A percentile compares a stretch with the other conserved stretches of the same genome.
Evolutionary conservation across 2,797 vertebrate genomes (phyloP).

Genomic region (Lates japonicus): DNA sequence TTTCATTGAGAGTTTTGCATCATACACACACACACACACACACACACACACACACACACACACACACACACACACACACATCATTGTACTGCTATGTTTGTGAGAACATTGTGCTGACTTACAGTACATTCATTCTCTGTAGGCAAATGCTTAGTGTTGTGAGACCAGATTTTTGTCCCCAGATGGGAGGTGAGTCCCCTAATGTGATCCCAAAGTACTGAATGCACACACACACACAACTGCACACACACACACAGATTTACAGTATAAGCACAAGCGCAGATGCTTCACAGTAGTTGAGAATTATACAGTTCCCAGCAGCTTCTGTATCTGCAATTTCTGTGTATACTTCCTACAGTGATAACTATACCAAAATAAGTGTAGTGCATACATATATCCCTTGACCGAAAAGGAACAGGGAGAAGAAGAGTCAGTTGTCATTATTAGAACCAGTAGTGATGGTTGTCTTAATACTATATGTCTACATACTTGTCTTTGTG

Average conservation of each 20-base stretch:
- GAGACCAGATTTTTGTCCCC: neutral
- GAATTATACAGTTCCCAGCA: conserved; percentile 11
- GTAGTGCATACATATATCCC: neutral
- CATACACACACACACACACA: conserved; percentile 27
- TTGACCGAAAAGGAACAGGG: no score
- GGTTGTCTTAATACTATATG: neutral
- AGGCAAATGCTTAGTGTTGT: neutral
- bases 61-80: conserved; percentile 13
- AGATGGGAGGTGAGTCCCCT: conserved; percentile 10
- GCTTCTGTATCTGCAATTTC: neutral
- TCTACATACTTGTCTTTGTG: no score
- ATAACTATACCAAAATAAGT: neutral
- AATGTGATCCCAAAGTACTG: conserved; percentile 17
- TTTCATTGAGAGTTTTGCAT: conserved; percentile 68
- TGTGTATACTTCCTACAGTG: neutral
- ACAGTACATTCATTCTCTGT: neutral
- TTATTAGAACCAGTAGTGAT: neutral
- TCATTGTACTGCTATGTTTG: neutral
- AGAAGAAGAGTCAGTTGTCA: neutral
- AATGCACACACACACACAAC: neutral
- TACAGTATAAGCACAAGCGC: conserved; percentile 29
- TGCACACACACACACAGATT: conserved; percentile 1
- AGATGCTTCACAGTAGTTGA: conserved; percentile 39
- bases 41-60: conserved; percentile 10
- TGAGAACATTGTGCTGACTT: conserved; percentile 4